These are phyloP conservation scores for Zophobas morio DNA, from an alignment of 1,140 invertebrate species.

Conservation along the genomic window DNA sequence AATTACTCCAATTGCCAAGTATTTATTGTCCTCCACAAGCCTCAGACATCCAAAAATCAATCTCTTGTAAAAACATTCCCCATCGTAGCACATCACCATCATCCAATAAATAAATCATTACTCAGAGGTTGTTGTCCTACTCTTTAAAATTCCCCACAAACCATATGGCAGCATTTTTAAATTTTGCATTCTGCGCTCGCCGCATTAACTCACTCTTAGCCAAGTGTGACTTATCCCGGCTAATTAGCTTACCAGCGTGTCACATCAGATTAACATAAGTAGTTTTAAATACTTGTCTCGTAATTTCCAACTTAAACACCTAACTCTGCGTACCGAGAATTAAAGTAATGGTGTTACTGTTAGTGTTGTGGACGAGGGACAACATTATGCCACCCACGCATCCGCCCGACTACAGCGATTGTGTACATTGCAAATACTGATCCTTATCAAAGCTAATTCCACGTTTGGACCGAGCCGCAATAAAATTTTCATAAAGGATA, in stretches of 20 bases:
- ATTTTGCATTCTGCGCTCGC: slow-evolving; percentile 10
- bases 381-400: slow-evolving; percentile 27
- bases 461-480: slow-evolving; percentile 14
- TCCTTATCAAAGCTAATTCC: slow-evolving; percentile 11
- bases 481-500: slow-evolving; percentile 17
- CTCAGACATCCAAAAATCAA: too few relatives aligned
- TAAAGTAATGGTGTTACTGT: slow-evolving; percentile 29
- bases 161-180: slow-evolving; percentile 1
- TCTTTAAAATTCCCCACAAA: background rate
- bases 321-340: slow-evolving; percentile 10
- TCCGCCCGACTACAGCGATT: slow-evolving; percentile 21
- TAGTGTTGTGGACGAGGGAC: slow-evolving; percentile 20
- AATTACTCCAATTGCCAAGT: too few relatives aligned
- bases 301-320: slow-evolving; percentile 37
- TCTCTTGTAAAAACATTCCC: too few relatives aligned
- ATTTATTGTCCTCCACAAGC: too few relatives aligned
- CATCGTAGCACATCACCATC: too few relatives aligned
- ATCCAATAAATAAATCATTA: background rate
- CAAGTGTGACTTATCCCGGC: slow-evolving; percentile 15
- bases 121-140: background rate
- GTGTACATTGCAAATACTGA: slow-evolving; percentile 23
- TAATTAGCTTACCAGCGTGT: slow-evolving; percentile 28
- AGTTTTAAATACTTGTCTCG: slow-evolving; percentile 24
- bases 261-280: slow-evolving; percentile 43
- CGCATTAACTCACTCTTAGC: slow-evolving; percentile 12